Percentiles rank a stretch among this genome's conserved stretches.
These are phyloP conservation scores for Oppia nitens DNA, from an alignment of 1,140 invertebrate genomes.

Conservation along the genomic window DNA sequence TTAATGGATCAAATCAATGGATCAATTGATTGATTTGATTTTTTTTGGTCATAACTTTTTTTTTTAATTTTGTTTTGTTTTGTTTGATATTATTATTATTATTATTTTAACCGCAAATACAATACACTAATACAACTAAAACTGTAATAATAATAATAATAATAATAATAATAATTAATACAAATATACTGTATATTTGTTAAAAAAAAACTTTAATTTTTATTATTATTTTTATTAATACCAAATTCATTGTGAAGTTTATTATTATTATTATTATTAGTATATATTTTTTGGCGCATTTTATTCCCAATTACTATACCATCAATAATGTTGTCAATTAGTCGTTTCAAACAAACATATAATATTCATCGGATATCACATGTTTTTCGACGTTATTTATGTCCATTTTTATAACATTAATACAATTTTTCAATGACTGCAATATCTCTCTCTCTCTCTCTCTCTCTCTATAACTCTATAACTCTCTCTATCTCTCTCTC, in stretches of 20 bases:
- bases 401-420: too few species aligned
- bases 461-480: too few species aligned
- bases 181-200: conserved; percentile 15
- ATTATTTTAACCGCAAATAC: conserved; percentile 27
- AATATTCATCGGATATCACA: too few species aligned
- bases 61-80: conserved; percentile 11
- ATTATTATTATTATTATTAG: too few species aligned
- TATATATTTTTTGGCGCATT: too few species aligned
- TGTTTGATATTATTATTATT: background rate
- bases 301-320: conserved; percentile 96
- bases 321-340: conserved; percentile 82
- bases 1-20: background rate
- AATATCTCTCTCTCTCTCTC: too few species aligned
- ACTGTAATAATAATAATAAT: conserved; percentile 31
- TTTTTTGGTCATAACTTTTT: background rate
- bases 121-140: conserved; percentile 40
- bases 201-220: conserved; percentile 69
- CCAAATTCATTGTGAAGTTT: conserved; percentile 93
- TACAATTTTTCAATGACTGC: too few species aligned
- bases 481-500: too few species aligned
- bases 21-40: conserved; percentile 6
- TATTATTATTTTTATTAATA: conserved; percentile 90
- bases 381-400: too few species aligned
- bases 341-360: conserved; percentile 79
- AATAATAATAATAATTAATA: conserved; percentile 8